phyloP scores from a whole-genome alignment of 2,888 invertebrate genomes.

The Melinopterus prodromus region DNA sequence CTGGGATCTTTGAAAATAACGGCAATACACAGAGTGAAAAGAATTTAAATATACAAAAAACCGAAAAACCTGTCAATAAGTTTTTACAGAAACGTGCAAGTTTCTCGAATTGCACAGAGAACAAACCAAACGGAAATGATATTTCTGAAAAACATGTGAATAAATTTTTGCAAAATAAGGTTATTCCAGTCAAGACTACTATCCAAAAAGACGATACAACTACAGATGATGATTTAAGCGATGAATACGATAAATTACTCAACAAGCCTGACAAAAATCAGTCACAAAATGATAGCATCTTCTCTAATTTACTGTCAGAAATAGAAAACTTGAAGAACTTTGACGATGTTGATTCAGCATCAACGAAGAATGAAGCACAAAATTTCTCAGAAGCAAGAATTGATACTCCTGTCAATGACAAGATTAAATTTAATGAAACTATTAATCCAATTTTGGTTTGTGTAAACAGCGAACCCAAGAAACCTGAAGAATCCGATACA shows the following conservation, averaged over 20 bases:
- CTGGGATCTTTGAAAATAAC: constrained; percentile 33
- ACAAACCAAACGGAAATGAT: not conserved
- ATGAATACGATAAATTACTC: constrained; percentile 13
- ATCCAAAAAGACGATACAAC: not conserved
- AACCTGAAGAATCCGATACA: not conserved
- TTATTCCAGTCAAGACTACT: constrained; percentile 5
- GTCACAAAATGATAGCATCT: not conserved
- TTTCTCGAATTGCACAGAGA: not conserved
- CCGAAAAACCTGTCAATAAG: constrained; percentile 17
- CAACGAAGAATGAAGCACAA: constrained; percentile 15
- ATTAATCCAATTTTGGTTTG: constrained; percentile 12
- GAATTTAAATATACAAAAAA: constrained; percentile 4
- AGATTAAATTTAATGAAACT: constrained; percentile 20
- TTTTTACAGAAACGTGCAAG: constrained; percentile 11
- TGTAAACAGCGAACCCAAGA: not conserved
- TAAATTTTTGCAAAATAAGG: constrained; percentile 19
- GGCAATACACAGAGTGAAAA: constrained; percentile 8
- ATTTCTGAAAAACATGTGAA: constrained; percentile 11
- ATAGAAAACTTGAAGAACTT: constrained; percentile 18
- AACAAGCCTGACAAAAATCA: not conserved
- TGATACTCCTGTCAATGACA: constrained; percentile 10
- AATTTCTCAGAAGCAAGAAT: constrained; percentile 12
- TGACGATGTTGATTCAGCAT: not conserved
- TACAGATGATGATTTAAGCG: constrained; percentile 17
- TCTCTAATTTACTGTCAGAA: constrained; percentile 13